These are phyloP conservation scores for Bombus ignitus DNA, from an alignment of 1,140 invertebrate genomes.

Conservation along the genomic window DNA sequence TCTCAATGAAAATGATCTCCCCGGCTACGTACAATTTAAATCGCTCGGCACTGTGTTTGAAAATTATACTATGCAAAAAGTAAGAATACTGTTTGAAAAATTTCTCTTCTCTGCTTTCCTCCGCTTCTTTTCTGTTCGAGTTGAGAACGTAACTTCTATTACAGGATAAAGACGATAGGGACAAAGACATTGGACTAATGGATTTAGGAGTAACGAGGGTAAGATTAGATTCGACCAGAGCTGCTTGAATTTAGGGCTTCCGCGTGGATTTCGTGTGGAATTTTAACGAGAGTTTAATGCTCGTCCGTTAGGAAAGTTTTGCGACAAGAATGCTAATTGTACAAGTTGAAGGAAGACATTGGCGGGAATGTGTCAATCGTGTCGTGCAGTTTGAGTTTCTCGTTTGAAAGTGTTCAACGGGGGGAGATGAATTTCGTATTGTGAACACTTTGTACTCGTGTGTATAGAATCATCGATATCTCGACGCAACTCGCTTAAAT, in stretches of 20 bases:
- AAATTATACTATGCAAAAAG: too few relatives aligned
- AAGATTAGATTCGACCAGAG: too few relatives aligned
- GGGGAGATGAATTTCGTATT: background rate
- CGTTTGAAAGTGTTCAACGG: background rate
- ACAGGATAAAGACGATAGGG: background rate
- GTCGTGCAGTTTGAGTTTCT: background rate
- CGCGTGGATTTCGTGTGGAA: background rate
- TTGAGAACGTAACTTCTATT: background rate
- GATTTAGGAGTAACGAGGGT: background rate
- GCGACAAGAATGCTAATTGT: background rate
- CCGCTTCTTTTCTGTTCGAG: background rate
- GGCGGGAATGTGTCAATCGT: background rate
- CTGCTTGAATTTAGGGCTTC: background rate
- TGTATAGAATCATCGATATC: background rate
- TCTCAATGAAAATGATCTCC: too few relatives aligned
- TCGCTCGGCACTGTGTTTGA: too few relatives aligned
- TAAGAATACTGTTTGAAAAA: too few relatives aligned
- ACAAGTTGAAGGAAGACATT: background rate
- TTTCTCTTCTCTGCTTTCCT: too few relatives aligned
- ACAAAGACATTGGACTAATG: background rate
- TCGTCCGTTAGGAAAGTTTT: background rate
- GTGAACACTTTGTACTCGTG: too few relatives aligned
- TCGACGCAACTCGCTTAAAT: background rate
- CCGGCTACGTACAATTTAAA: too few relatives aligned
- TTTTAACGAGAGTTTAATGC: slow-evolving; percentile 6